These are phyloP conservation scores for Platyura marginata DNA, from an alignment of 1,140 invertebrate genomes.

Conservation along the genomic window DNA sequence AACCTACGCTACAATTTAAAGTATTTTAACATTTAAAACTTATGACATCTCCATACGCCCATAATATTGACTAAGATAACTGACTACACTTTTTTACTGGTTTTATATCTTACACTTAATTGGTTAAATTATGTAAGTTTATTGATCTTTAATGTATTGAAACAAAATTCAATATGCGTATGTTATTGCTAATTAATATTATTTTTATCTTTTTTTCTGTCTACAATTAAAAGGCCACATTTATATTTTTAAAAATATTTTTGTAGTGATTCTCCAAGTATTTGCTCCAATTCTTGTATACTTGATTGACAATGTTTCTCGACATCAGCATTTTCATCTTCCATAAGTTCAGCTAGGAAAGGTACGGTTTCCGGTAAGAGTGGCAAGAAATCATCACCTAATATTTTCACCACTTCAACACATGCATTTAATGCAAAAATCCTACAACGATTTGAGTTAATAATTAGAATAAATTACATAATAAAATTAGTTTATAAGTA, in stretches of 20 bases:
- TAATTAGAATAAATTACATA: conserved; percentile 3
- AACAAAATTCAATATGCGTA: too few species aligned
- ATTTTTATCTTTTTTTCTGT: too few species aligned
- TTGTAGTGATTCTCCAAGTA: conserved; percentile 66
- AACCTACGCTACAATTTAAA: too few species aligned
- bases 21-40: too few species aligned
- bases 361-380: conserved; percentile 66
- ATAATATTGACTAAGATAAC: too few species aligned
- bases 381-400: conserved; percentile 65
- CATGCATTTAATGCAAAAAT: conserved; percentile 39
- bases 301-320: conserved; percentile 53
- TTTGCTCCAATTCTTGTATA: conserved; percentile 56
- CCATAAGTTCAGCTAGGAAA: conserved; percentile 63
- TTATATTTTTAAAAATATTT: conserved; percentile 69
- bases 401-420: conserved; percentile 49
- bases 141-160: too few species aligned
- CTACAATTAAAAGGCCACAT: too few species aligned
- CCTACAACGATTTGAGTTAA: conserved; percentile 10
- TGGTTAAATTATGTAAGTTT: too few species aligned
- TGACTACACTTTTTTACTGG: too few species aligned
- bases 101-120: too few species aligned
- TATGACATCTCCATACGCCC: too few species aligned
- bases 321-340: conserved; percentile 64
- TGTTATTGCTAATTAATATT: too few species aligned
- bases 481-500: not conserved